Evolutionary conservation across 2,888 invertebrate genomes (phyloP).

Genomic region (Noctua janthe): DNA sequence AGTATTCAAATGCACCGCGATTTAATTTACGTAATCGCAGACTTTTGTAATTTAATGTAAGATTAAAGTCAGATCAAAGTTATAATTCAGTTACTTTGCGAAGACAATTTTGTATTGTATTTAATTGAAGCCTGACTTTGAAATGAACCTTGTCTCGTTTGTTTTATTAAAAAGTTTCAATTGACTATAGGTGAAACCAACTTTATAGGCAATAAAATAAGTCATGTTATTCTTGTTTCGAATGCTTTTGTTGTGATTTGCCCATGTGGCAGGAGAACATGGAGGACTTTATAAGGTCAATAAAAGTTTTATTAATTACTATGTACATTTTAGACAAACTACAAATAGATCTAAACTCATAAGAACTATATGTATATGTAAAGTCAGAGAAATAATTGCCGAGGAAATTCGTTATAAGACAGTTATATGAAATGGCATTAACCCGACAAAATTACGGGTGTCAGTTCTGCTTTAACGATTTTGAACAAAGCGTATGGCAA

Average conservation of each 20-base stretch:
- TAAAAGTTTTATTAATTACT: too few species aligned
- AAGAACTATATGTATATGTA: too few species aligned
- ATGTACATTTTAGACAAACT: too few species aligned
- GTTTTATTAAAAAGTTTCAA: not conserved
- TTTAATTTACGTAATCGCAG: conserved; percentile 25
- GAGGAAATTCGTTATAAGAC: too few species aligned
- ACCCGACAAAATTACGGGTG: not conserved
- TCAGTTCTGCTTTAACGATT: not conserved
- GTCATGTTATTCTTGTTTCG: too few species aligned
- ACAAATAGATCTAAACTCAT: too few species aligned
- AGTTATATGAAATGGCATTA: not conserved
- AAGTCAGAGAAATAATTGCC: too few species aligned
- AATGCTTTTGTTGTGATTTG: too few species aligned
- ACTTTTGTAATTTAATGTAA: conserved; percentile 13
- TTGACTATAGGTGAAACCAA: not conserved
- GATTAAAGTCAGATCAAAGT: conserved; percentile 26
- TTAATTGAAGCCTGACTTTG: conserved; percentile 37
- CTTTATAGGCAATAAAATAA: not conserved
- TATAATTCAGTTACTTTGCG: conserved; percentile 13
- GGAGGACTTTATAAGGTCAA: too few species aligned
- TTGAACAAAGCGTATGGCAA: not conserved
- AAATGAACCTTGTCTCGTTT: conserved; percentile 18
- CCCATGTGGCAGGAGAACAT: too few species aligned
- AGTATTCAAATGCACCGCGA: conserved; percentile 5
- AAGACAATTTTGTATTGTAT: conserved; percentile 30